phyloP scores from a whole-genome alignment of 2,888 invertebrate genomes.

The Agriopis marginaria region DNA sequence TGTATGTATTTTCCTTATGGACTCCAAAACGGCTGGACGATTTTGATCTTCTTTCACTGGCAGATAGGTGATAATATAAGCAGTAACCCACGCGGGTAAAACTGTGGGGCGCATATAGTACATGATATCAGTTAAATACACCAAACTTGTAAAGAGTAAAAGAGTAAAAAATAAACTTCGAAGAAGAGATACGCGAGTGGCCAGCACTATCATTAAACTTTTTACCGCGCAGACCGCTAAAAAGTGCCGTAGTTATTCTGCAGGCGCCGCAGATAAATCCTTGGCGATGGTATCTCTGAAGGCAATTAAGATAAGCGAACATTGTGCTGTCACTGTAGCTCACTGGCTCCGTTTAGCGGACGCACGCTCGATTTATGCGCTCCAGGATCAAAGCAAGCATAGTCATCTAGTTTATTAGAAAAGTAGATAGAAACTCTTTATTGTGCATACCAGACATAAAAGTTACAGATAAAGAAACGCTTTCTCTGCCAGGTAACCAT shows the following conservation, averaged over 20 bases:
- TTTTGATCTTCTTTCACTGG: too few species aligned
- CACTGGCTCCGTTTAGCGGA: slow-evolving; percentile 70
- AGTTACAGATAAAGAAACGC: too few species aligned
- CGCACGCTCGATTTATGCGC: slow-evolving; percentile 68
- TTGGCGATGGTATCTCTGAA: slow-evolving; percentile 74
- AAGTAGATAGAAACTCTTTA: slow-evolving; percentile 4
- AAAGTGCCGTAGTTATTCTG: slow-evolving; percentile 65
- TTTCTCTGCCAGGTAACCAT: too few species aligned
- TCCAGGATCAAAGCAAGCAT: slow-evolving; percentile 51
- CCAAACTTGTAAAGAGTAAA: too few species aligned
- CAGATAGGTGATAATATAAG: too few species aligned
- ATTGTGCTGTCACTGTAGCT: slow-evolving; percentile 75
- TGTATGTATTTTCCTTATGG: too few species aligned
- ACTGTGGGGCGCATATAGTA: too few species aligned
- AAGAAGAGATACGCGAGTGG: slow-evolving; percentile 43
- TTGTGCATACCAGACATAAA: too few species aligned
- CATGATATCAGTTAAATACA: too few species aligned
- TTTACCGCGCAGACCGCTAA: slow-evolving; percentile 65
- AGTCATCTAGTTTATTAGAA: slow-evolving; percentile 17
- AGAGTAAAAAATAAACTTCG: background rate
- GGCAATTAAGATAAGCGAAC: slow-evolving; percentile 83
- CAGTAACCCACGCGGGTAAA: too few species aligned
- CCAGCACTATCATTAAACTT: slow-evolving; percentile 69
- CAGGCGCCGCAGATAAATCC: slow-evolving; percentile 74
- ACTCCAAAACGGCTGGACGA: too few species aligned